Base-by-base conservation (phyloP, 2,797 vertebrate species). In the Macroramphosus scolopax region DNA sequence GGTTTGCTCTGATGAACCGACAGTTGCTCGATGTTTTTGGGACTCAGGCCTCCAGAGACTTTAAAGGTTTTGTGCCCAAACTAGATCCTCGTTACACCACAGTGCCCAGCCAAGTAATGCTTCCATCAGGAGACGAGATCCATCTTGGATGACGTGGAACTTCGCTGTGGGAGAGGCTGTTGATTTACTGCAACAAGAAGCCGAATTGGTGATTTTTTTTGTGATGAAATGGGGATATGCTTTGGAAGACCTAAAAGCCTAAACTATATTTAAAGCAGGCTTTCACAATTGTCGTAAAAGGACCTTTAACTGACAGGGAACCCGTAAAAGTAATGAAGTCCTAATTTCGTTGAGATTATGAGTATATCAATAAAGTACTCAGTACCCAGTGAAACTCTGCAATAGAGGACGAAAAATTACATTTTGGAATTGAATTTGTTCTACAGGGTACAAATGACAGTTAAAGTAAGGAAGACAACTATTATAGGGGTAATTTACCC, bases 1-100 rank as follows among this genome's bases (percentile, higher is more conserved):
- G 97, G 82, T 99, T 99, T 85, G 92, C 90, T 32, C 34, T 94
- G 60, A 98, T 99, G 92, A 97, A 99, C 84, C 87, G 96, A 55
- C 91, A 91, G 71, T 76, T 86, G 68, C 88, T 99, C 35, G 96
- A 98, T 63, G 87, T 89, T 29, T 98, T 99, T 70, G 95, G 93
- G 37, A 97, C 96, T 16, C 86, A 93, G 66, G 94, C 96, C 17
- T 97, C 96, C 42, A 92, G 86, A 83, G 75, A 93, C 65, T 98
- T 98, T 83, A 87, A 89, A 73, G 90, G 88, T 81, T 96, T 95
- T 71, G 84, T 83, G 0, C 96, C 93, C 46, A 92, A 88, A 75
- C 87, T 97, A 80, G 94, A 98, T 83, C 92, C 95, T 49, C 90
- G 89, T 74, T 94, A 87, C 41, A 90, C 82, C 4, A 58, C 86